These are phyloP conservation scores for Pipra filicauda DNA, from an alignment of 2,113 vertebrate genomes.

Conservation along the genomic window DNA sequence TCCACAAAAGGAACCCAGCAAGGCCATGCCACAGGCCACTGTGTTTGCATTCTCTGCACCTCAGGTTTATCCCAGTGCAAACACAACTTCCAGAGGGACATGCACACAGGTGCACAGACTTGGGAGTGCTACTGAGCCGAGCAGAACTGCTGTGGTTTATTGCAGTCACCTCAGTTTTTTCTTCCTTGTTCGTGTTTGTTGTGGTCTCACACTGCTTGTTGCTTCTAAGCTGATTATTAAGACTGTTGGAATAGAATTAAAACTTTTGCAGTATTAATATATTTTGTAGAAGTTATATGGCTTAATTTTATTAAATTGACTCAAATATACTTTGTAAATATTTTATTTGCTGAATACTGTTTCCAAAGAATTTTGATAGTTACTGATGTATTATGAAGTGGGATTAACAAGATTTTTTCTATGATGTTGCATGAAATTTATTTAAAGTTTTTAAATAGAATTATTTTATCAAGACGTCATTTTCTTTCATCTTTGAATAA, in stretches of 20 bases:
- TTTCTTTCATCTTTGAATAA: background rate
- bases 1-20: accelerated
- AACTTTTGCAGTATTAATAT: background rate
- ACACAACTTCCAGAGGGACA: background rate
- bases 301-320: background rate
- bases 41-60: background rate
- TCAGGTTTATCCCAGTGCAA: background rate
- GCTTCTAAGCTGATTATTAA: background rate
- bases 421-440: background rate
- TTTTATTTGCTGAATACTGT: background rate
- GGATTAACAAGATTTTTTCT: background rate
- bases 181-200: background rate
- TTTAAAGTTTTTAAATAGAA: background rate
- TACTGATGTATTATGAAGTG: background rate
- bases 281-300: background rate
- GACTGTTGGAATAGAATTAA: background rate
- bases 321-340: background rate
- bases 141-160: background rate
- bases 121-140: accelerated
- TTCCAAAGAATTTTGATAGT: background rate
- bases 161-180: background rate
- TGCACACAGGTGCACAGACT: too few species aligned
- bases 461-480: background rate
- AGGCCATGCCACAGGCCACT: accelerated
- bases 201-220: background rate